phyloP scores from a whole-genome alignment of 1,140 invertebrate species.

The Phymastichus coffea region DNA sequence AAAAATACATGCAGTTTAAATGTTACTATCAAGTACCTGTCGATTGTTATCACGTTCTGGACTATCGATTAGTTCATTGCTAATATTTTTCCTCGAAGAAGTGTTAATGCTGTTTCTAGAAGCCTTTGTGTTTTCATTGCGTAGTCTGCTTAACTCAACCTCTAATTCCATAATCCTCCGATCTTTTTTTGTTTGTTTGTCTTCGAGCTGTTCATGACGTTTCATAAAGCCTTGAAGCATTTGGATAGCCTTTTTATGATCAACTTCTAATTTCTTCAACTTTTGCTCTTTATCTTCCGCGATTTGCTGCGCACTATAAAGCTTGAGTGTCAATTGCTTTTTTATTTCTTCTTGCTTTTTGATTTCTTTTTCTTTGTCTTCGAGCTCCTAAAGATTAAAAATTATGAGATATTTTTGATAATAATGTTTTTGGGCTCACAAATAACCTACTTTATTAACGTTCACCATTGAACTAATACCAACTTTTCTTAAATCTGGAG shows the following conservation, averaged over 20 bases:
- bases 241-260: conserved; percentile 46
- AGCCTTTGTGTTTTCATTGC: conserved; percentile 22
- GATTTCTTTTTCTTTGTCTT: conserved; percentile 42
- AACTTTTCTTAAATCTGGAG: conserved; percentile 21
- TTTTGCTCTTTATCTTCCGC: conserved; percentile 36
- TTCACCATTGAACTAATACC: too few relatives aligned
- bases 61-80: conserved; percentile 35
- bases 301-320: conserved; percentile 43
- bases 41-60: conserved; percentile 43
- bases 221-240: conserved; percentile 52
- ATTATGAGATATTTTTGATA: too few relatives aligned
- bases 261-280: conserved; percentile 42
- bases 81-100: conserved; percentile 34
- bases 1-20: too few relatives aligned
- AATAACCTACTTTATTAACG: too few relatives aligned
- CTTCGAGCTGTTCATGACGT: conserved; percentile 40
- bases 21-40: too few relatives aligned
- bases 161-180: conserved; percentile 39
- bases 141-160: conserved; percentile 45
- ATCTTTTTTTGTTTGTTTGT: conserved; percentile 46
- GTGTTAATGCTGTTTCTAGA: conserved; percentile 21
- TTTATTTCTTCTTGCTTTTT: conserved; percentile 41
- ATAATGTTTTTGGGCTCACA: too few relatives aligned
- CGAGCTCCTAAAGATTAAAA: conserved; percentile 39
- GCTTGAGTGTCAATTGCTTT: conserved; percentile 46